Evolutionary conservation across 2,888 invertebrate genomes (phyloP), one percentile per base, ranked within the genome.

Genomic region (Plagiodera versicolora): DNA sequence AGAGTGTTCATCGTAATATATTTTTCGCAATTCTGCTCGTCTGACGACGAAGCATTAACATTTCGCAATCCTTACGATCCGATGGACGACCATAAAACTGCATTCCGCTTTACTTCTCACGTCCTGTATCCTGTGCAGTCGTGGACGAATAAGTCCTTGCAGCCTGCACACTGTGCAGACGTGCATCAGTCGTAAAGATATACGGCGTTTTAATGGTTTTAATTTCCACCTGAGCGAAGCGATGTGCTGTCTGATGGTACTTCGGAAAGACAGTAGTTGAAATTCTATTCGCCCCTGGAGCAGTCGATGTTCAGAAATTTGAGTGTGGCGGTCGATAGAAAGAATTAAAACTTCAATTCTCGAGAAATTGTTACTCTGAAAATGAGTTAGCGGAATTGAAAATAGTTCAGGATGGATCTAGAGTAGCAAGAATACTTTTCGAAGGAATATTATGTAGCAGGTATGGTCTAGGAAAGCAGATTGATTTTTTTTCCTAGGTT

Each of bases 31-130:
- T 68, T 70, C 68, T 66, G 67, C 68, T 68, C 69, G 71, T 69
- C 74, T 75, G 75, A 76, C 74, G 75, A 74, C 74, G 61, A 64
- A 63, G 68, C 73, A 73, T 76, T 76, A 76, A 76, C 75, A 75
- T 75, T 75, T 75, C 68, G 73, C 74, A 72, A 73, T 74, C 72
- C 73, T 72, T 72, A 73, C 74, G 67, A 70, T 68, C 69, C 71
- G 65, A 64, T 70, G 71, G 70, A 63, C 71, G 71, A 70, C 71
- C 74, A 66, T 74, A 74, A 74, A 74, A 72, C 68, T 68, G 68
- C 68, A 68, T 73, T 71, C 65, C 68, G 69, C 68, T 68, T 71
- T 72, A 72, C 70, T 73, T 66, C 67, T 65, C 65, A 64, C 67
- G 67, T 67, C 61, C 63, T 58, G 63, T 62, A 70, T 69, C 58